Evolutionary conservation across 2,113 vertebrate species (phyloP).

Genomic region (Clarias magur): DNA sequence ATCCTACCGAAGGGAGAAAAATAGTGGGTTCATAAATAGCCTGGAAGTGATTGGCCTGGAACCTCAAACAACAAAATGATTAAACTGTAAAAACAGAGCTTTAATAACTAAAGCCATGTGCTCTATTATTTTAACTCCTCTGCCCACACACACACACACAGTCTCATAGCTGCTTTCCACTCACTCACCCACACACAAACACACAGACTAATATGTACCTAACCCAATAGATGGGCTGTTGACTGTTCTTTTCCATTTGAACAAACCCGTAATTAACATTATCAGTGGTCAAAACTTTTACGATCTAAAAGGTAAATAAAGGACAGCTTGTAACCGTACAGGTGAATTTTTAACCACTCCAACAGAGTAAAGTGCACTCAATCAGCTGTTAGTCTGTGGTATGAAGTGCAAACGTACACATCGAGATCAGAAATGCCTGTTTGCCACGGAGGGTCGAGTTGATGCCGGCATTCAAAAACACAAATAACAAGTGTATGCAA

Average conservation of each 20-base stretch:
- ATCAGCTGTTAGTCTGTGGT: constrained; percentile 1
- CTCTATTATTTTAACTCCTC: constrained; percentile 59
- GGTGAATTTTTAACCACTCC: neutral
- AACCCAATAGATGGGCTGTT: constrained; percentile 71
- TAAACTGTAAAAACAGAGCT: constrained; percentile 63
- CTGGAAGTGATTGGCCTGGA: constrained; percentile 56
- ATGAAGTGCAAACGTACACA: neutral
- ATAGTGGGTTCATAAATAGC: constrained; percentile 61
- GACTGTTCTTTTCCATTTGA: constrained; percentile 20
- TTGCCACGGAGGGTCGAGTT: neutral
- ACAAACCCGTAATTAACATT: constrained; percentile 15
- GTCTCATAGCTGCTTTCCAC: constrained; percentile 46
- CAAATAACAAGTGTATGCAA: neutral
- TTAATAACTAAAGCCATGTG: constrained; percentile 62
- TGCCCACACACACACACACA: constrained; percentile 42
- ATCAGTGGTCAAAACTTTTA: neutral
- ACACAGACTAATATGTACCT: constrained; percentile 51
- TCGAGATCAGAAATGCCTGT: constrained; percentile 1
- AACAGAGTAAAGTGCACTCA: constrained; percentile 1
- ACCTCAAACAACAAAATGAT: constrained; percentile 65
- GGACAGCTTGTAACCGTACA: neutral
- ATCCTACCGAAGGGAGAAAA: constrained; percentile 66
- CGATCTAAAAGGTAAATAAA: constrained; percentile 2
- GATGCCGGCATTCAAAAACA: neutral
- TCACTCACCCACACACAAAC: constrained; percentile 38